Conservation (phyloP, 2,888 invertebrate species). For the Bembecia ichneumoniformis region DNA sequence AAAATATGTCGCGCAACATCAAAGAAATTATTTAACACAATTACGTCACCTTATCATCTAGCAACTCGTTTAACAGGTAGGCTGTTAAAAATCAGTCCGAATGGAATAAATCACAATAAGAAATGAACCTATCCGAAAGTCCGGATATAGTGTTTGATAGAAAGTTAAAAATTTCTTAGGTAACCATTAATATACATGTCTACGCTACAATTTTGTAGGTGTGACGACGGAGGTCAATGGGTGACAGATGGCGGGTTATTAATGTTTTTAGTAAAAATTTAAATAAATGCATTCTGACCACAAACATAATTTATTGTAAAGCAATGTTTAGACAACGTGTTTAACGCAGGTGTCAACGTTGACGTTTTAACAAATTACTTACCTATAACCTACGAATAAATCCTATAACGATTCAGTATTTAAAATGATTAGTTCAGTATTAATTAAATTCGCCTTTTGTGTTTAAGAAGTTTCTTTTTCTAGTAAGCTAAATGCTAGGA, state of each 20-base stretch:
- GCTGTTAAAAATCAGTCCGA: background rate
- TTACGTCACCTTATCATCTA: background rate
- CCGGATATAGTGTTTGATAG: conserved; percentile 5
- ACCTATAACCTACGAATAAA: too few species aligned
- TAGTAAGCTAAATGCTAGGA: too few species aligned
- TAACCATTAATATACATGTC: conserved; percentile 2
- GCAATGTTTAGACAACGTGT: too few species aligned
- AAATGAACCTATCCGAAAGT: conserved; percentile 1
- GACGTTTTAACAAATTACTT: too few species aligned
- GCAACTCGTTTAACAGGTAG: background rate
- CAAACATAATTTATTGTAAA: too few species aligned
- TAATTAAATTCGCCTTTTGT: too few species aligned
- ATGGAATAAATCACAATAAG: conserved; percentile 8
- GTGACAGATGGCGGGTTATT: background rate
- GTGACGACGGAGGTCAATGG: conserved; percentile 6
- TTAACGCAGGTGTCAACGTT: too few species aligned
- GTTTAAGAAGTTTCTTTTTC: too few species aligned
- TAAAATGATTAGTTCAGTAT: too few species aligned
- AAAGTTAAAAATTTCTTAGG: conserved; percentile 9
- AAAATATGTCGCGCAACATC: background rate
- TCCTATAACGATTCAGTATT: too few species aligned
- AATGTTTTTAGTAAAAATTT: background rate
- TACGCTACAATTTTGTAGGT: conserved; percentile 3
- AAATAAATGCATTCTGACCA: background rate
- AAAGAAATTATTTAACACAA: background rate